Evolutionary conservation across 2,888 invertebrate species (phyloP), one percentile per base, ranked within the genome.

Genomic region (Drosophila siamana): DNA sequence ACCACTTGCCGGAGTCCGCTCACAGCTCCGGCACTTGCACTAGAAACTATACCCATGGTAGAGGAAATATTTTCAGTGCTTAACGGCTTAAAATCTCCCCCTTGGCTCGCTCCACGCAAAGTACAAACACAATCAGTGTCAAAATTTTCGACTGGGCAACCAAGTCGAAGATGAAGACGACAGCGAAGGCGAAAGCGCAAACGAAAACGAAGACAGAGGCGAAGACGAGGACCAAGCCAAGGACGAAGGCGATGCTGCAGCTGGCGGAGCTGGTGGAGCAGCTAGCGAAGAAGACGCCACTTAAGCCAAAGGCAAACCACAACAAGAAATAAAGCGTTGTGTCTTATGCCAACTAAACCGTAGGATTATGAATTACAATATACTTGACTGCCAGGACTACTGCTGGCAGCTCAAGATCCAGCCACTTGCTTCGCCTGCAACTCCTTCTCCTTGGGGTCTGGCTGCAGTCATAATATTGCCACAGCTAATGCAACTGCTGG

Each of bases 351-450:
- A 88, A 70, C 78, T 80, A 85, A 85, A 81, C 71, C 87, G 87
- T 71, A 69, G 87, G 89, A 86, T 86, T 88, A 88, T 88, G 87
- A 88, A 88, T 87, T 87, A 85, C 89, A 86, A 84, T 86, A 84
- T 78, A 86, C 73, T 85, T 81, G 86, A 73, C 76, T 59, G 74
- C 66, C 78, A 56, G 60, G 64, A 71, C 62, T 47, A 55, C 72
- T 51, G 44, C 54, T 61, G 56, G 16, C 33, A 57, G 57, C 40
- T 52, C 38, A 36, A 43, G 51, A 46, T 30, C n/a, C 44, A 44
- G 50, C 26, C 24, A 30, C 5, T 13, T 1, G 30, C 24, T 41
- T 33, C 46, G 47, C 26, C 36, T 40, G 43, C 30, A 11, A 30
- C 9, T 30, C 30, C 30, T n/a, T n/a, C 43, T 55, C 24, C 19